phyloP scores from a whole-genome alignment of 2,113 vertebrate species.

The Saimiri boliviensis region DNA sequence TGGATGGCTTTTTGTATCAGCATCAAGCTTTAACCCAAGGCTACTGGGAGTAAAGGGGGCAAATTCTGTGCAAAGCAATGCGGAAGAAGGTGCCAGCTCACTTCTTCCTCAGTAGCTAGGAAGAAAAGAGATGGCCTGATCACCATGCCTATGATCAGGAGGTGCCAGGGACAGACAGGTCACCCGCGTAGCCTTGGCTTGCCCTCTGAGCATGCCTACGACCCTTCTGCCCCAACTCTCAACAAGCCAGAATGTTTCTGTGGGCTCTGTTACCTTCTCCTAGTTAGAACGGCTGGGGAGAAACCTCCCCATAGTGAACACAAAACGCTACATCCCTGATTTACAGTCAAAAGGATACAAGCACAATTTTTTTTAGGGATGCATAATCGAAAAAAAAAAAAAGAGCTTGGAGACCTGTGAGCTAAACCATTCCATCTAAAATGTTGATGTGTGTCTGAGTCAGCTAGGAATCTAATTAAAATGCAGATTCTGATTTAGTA shows the following conservation, averaged over 20 bases:
- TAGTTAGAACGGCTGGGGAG: neutral
- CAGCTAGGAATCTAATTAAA: neutral
- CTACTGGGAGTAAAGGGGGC: neutral
- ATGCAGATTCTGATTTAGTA: neutral
- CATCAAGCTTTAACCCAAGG: conserved; percentile 13
- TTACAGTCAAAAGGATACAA: neutral
- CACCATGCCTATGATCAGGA: neutral
- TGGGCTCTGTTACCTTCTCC: neutral
- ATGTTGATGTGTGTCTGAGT: neutral
- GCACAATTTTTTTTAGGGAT: neutral
- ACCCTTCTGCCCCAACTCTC: neutral
- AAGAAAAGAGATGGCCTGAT: neutral
- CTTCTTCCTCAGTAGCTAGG: neutral
- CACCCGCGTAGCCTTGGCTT: neutral
- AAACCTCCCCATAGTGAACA: neutral
- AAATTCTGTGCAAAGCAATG: neutral
- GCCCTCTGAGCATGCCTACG: neutral
- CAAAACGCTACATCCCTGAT: too few species aligned
- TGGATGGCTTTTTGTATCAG: neutral
- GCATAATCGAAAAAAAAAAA: neutral
- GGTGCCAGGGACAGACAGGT: neutral
- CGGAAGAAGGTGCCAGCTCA: neutral
- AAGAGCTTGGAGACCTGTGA: neutral
- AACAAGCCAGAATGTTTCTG: rapidly evolving
- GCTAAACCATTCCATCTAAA: neutral